Percentiles rank a stretch among this genome's conserved stretches.
Conservation (phyloP, 2,797 vertebrate species). For the Galaxias olidus region DNA sequence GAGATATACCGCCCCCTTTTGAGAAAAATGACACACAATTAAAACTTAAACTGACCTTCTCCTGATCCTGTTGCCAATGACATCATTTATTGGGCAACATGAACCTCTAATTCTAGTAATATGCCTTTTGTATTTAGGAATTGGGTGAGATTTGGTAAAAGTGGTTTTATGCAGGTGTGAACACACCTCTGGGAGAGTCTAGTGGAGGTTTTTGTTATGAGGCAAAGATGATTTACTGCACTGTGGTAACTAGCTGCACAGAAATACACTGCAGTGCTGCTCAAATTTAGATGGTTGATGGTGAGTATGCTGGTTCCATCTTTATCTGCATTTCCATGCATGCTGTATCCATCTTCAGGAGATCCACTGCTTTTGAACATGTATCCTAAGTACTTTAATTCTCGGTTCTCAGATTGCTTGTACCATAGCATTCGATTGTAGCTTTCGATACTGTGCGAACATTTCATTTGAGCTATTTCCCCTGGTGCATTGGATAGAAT, state of each 20-base stretch:
- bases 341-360: background rate
- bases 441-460: background rate
- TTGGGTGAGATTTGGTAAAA: background rate
- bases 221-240: background rate
- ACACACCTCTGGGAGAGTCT: background rate
- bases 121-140: background rate
- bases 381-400: slow-evolving; percentile 19
- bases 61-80: no score
- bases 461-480: slow-evolving; percentile 2
- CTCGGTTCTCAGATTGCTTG: slow-evolving; percentile 8
- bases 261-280: slow-evolving; percentile 17
- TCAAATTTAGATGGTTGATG: background rate
- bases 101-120: no score
- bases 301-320: background rate
- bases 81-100: no score
- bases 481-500: background rate
- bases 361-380: background rate
- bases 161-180: background rate
- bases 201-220: slow-evolving; percentile 15
- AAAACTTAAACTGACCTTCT: no score
- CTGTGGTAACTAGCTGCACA: slow-evolving; percentile 25
- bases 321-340: slow-evolving; percentile 15
- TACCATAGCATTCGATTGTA: slow-evolving; percentile 37
- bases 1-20: no score
- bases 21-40: no score